Base-by-base conservation (phyloP, 2,888 invertebrate genomes). In the Leuctra nigra region DNA sequence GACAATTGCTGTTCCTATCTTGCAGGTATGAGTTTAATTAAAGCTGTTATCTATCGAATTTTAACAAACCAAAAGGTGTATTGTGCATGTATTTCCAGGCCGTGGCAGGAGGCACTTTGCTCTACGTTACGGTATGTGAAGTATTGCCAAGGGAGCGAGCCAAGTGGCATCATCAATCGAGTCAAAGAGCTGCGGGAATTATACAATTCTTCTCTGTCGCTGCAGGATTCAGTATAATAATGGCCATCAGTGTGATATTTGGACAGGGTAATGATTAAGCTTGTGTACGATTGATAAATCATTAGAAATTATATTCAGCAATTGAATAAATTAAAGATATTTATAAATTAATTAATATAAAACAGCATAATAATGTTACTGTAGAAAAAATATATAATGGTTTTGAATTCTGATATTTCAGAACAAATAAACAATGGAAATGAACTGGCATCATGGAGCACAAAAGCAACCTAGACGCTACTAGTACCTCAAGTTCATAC, bases 121-220 rank as follows among this genome's bases (percentile, higher is more conserved):
- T 88, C 1, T 88, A 88, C 70, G 86, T 88, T 56, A 86, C 87
- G 0, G 82, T 87, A 1, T 83, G 85, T 65, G 88, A 88, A 70
- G 83, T 88, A 41, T 71, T 88, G 38, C 88, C 88, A 1, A 76
- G 87, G 35, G 88, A 88, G 73, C 77, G 86, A 61, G 29, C 33
- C 82, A 86, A 47, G 61, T 87, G 86, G 84, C 86, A 87, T 68
- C 77, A 79, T 63, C 72, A 74, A 63, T 68, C 67, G 25, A 70
- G 71, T 38, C 71, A 71, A 48, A 77, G 76, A 57, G 67, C 66
- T 14, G 84, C 86, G 1, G 86, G 87, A 4, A 65, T 84, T 25
- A 66, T 76, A 1, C 87, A 87, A 69, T 80, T 86, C 57, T 20
- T 77, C 0, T 73, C 83, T 0, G 81, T 84, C 4, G 64, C 69